Conservation (phyloP, 1,140 invertebrate genomes). For the Diorhabda carinulata region DNA sequence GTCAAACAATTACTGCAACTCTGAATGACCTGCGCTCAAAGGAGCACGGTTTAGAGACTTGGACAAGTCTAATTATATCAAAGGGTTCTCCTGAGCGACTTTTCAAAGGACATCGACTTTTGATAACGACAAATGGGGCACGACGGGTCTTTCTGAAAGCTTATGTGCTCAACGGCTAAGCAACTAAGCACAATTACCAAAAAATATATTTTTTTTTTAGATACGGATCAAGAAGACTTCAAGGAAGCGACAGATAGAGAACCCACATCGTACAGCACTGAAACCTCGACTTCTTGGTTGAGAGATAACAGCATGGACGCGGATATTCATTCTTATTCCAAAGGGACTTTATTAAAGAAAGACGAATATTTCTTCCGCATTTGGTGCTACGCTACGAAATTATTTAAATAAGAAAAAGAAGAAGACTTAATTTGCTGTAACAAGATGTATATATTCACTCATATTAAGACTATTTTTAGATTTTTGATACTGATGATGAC, state of each 20-base stretch:
- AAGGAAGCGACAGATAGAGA: slow-evolving; percentile 62
- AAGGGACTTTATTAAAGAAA: slow-evolving; percentile 71
- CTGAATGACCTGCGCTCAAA: too few species aligned
- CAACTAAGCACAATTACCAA: neutral
- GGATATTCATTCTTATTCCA: slow-evolving; percentile 83
- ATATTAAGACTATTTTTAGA: slow-evolving; percentile 18
- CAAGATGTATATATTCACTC: slow-evolving; percentile 22
- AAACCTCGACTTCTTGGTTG: slow-evolving; percentile 90
- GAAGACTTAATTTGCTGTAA: slow-evolving; percentile 5
- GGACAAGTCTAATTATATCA: too few species aligned
- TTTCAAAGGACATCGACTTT: neutral
- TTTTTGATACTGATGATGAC: slow-evolving; percentile 27
- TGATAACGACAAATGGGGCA: neutral
- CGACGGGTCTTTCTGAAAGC: neutral
- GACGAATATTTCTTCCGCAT: slow-evolving; percentile 95
- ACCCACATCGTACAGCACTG: slow-evolving; percentile 78
- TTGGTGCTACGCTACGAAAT: slow-evolving; percentile 79
- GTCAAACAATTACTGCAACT: too few species aligned
- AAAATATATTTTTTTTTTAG: slow-evolving; percentile 27
- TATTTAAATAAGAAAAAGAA: slow-evolving; percentile 63
- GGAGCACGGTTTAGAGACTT: too few species aligned
- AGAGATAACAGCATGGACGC: slow-evolving; percentile 88
- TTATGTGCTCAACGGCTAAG: neutral
- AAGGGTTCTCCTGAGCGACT: too few species aligned
- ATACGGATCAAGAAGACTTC: slow-evolving; percentile 50